Evolutionary conservation across 2,797 vertebrate genomes (phyloP), one percentile per base, ranked within the genome.

Genomic region (Podarcis lilfordi): DNA sequence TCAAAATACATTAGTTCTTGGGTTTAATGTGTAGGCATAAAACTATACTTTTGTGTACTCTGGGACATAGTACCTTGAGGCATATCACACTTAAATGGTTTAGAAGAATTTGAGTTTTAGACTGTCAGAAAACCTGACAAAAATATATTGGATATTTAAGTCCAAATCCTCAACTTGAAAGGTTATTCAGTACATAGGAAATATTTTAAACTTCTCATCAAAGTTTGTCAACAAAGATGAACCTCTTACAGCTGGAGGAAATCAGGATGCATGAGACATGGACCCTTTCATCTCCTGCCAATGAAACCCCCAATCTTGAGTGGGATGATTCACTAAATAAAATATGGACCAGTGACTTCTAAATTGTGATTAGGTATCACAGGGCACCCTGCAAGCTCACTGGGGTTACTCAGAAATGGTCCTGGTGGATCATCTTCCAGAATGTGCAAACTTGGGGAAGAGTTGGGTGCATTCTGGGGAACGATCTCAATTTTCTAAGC

Each of bases 1-100:
- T 82, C 80, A 88, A 88, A 66, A 68, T 50, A 40, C 74, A 88
- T 37, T n/a, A 77, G 45, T 88, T 32, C 72, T 77, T 83, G 81
- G 45, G 45, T 68, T 66, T 83, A 88, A 68, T 35, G 32, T 78
- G 37, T 74, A 7, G 15, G 61, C 74, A 59, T 78, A 78, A 74
- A 84, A 68, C 37, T 85, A 66, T n/a, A 85, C 5, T 43, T 55
- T 64, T 45, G 25, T 85, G 37, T 59, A 77, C 27, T 37, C 25
- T 76, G 55, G 23, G n/a, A 23, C 78, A 61, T 40, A 82, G 78
- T n/a, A 82, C 55, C 55, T 82, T 55, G 32, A 55, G 72, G 72
- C 80, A 83, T 77, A 77, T 83, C 61, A 83, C 71, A 69, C 25
- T 78, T 78, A 83, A 78, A 78, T 78, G 66, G 74, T 77, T 69